A percentile compares a stretch with the other conserved stretches of the same genome.
These are phyloP conservation scores for Neomorphus geoffroyi DNA, from an alignment of 2,797 vertebrate species.

Conservation along the genomic window DNA sequence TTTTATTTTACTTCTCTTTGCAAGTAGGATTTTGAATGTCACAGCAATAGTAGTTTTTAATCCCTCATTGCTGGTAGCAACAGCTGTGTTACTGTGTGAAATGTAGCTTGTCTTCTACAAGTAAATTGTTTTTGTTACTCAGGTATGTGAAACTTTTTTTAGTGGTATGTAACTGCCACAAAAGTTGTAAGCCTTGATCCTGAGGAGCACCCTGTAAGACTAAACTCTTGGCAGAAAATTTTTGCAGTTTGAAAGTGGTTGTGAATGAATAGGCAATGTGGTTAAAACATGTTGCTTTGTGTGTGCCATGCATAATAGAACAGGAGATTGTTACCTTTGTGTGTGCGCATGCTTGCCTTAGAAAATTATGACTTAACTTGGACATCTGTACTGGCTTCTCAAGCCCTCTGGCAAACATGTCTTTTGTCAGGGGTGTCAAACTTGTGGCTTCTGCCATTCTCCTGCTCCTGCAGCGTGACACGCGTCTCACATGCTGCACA, in stretches of 20 bases:
- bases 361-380: neutral
- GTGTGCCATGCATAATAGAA: neutral
- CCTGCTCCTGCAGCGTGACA: too few relatives aligned
- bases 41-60: neutral
- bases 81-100: neutral
- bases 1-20: neutral
- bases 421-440: too few relatives aligned
- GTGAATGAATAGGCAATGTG: neutral
- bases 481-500: too few relatives aligned
- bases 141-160: neutral
- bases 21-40: neutral
- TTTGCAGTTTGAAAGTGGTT: neutral
- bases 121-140: conserved; percentile 14
- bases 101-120: neutral
- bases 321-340: neutral
- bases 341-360: neutral
- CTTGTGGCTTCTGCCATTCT: too few relatives aligned
- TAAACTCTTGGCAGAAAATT: neutral
- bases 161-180: neutral
- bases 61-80: neutral
- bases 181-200: neutral
- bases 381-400: neutral
- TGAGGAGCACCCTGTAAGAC: neutral
- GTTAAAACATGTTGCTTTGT: neutral
- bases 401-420: neutral